Base-by-base conservation (phyloP, 2,113 vertebrate genomes). In the Hiodon tergisus region DNA sequence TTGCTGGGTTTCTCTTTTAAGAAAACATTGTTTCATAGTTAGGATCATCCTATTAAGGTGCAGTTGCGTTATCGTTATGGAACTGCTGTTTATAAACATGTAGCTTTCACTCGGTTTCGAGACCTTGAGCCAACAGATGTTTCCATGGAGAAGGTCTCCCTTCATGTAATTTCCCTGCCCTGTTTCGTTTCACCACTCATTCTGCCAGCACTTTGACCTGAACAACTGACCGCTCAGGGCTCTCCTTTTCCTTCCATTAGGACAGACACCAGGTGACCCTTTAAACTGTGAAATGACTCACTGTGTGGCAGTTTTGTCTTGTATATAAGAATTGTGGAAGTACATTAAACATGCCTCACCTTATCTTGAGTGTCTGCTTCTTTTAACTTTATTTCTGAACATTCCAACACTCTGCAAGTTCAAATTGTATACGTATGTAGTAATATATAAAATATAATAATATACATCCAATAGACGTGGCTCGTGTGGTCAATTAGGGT, bases 251-350 rank as follows among this genome's bases (percentile, higher is more conserved):
- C n/a, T 59, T 72, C n/a, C 47, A 16, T 51, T 69, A 14, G 17
- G 47, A 60, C 67, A 72, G 31, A 59, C 48, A 31, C 31, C 31
- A 76, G 69, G 53, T 70, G 55, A 72, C 6, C 74, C 58, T 59
- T 80, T 58, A 76, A 60, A 50, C 17, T 77, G 74, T 74, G 69
- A 66, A 69, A 72, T 47, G 71, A 80, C 76, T 58, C 72, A 79
- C 79, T 80, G 71, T 77, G 72, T 72, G 78, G 54, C 77, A 74
- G 66, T 71, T 31, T 31, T 78, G 78, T 75, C 78, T 73, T 84
- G 81, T 81, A 84, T 73, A 84, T 81, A 82, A 75, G 74, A 82
- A 69, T 47, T 78, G 69, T 82, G 81, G 78, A 82, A 79, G 82
- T 81, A 65, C 79, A 82, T 76, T 79, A 75, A 78, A 84, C 72